Conservation (phyloP, 1,140 invertebrate species). For the Oncopeltus fasciatus region DNA sequence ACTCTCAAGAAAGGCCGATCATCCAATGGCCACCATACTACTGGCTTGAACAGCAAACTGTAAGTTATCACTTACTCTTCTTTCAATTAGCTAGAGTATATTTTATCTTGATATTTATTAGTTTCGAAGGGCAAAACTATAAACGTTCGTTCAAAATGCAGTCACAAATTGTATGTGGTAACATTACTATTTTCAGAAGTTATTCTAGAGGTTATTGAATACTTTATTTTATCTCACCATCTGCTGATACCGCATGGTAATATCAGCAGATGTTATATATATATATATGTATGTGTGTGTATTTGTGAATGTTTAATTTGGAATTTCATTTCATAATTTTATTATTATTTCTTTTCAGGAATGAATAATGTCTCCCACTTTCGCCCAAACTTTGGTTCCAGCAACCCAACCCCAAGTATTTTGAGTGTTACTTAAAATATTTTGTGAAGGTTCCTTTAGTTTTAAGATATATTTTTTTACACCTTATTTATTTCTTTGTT, state of each 20-base stretch:
- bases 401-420: slow-evolving; percentile 1
- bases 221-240: too few species aligned
- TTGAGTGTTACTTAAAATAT: neutral
- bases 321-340: too few species aligned
- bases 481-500: neutral
- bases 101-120: too few species aligned
- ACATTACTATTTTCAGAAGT: too few species aligned
- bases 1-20: neutral
- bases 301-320: too few species aligned
- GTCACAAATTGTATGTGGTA: too few species aligned
- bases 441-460: slow-evolving; percentile 2
- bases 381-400: neutral
- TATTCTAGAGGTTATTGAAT: too few species aligned
- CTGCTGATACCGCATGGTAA: too few species aligned
- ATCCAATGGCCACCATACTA: slow-evolving; percentile 3
- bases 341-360: neutral
- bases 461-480: neutral
- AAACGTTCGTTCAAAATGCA: too few species aligned
- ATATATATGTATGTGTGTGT: too few species aligned
- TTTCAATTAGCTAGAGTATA: neutral
- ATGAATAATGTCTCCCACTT: neutral
- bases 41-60: neutral
- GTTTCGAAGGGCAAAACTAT: too few species aligned
- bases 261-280: too few species aligned
- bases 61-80: neutral